Conservation (phyloP, 2,113 vertebrate genomes). For the Boleophthalmus pectinirostris region DNA sequence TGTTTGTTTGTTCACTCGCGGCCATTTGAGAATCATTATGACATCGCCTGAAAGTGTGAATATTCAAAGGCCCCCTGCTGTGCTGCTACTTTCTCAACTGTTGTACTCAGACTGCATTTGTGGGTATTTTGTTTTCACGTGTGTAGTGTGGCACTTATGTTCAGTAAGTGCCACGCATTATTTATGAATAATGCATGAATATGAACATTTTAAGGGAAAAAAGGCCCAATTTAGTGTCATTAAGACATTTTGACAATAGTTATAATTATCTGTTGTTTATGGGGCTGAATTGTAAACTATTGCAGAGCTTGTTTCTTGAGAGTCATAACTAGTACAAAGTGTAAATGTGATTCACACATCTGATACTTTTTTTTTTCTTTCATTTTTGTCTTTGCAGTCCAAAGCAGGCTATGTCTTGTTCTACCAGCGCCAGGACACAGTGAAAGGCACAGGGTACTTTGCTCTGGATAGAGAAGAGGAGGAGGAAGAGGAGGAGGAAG, state of each 20-base stretch:
- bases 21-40: constrained; percentile 3
- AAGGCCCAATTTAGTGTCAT: background rate
- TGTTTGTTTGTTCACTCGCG: constrained; percentile 1
- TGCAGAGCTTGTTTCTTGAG: background rate
- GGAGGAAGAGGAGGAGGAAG: constrained; percentile 76
- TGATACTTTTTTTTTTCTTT: background rate
- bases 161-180: constrained; percentile 8
- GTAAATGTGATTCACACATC: background rate
- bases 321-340: background rate
- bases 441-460: constrained; percentile 96
- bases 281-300: background rate
- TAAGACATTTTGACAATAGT: background rate
- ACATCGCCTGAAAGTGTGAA: background rate
- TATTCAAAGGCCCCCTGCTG: background rate
- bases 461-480: constrained; percentile 88
- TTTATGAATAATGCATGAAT: background rate
- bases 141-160: background rate
- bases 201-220: background rate
- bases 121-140: constrained; percentile 1
- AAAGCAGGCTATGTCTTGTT: constrained; percentile 98
- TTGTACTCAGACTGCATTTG: background rate
- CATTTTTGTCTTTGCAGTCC: constrained; percentile 76
- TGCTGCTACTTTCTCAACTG: background rate
- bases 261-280: background rate
- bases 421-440: constrained; percentile 94